Base-by-base conservation (phyloP, 53 echinoderm and acorn worm species). In the Apostichopus leukothele region DNA sequence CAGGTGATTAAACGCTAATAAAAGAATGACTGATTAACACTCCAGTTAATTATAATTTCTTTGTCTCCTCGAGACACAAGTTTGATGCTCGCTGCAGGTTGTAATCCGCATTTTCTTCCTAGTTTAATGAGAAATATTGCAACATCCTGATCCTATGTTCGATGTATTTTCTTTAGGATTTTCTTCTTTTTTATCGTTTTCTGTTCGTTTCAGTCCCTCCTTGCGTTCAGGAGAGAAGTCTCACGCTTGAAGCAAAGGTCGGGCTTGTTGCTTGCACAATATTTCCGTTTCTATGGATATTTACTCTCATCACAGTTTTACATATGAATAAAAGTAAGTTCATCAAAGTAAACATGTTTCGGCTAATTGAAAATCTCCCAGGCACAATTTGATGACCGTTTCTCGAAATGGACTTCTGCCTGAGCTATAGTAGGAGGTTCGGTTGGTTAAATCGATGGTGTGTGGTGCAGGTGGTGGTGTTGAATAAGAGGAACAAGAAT, bases 261-360 rank as follows among this genome's bases (percentile, higher is more conserved):
- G 10, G 66, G 25, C 67, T 85, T 1, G 85, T 22, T 13, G 85
- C 85, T 25, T 67, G 67, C 50, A 85, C 85, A 11, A 13, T 85
- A 50, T 85, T 85, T 50, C 85, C 85, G 5, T 85, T 85, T 59
- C 68, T 85, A 60, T 85, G 85, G 85, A 14, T 85, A 7, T 85
- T 85, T 50, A 39, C 85, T 6, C 50, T 85, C 60, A 50, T 85
- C 39, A 60, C 25, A 5, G 67, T 22, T 18, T 25, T 60, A 1
- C 27, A 68, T 18, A 50, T 85, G 68, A 85, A 85, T 18, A 25
- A 14, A 66, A 67, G 85, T 85, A 85, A 85, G 85, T 85, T 6
- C 14, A 50, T 10, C 13, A 1, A 11, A 16, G 53, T 79, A 19
- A 76, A 76, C 10, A 18, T 5, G 19, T 79, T 39, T 6, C 39